Conservation (phyloP, 2,113 vertebrate genomes). For the Podiceps cristatus region DNA sequence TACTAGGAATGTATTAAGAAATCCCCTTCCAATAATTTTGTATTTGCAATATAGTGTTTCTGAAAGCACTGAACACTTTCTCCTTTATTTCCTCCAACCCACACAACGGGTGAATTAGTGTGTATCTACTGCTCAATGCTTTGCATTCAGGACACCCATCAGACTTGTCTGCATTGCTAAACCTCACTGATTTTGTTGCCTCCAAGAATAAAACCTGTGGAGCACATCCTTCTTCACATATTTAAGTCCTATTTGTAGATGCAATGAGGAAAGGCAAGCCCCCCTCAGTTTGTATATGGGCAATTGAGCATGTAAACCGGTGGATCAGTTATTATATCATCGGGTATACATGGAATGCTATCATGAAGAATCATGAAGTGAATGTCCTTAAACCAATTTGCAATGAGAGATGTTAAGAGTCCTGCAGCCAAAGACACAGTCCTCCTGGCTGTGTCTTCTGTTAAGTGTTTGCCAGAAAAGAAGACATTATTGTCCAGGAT, state of each 20-base stretch:
- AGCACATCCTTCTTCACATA: background rate
- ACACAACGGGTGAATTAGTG: background rate
- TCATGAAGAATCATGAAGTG: background rate
- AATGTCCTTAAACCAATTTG: background rate
- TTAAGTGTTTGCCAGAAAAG: background rate
- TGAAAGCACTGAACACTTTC: background rate
- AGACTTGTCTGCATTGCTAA: background rate
- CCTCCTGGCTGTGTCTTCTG: background rate
- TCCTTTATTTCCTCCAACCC: background rate
- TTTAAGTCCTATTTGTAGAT: background rate
- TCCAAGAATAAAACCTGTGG: background rate
- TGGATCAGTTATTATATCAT: background rate
- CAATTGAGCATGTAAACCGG: background rate
- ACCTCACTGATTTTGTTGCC: background rate
- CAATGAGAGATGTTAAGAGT: background rate
- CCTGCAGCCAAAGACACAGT: background rate
- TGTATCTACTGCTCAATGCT: background rate
- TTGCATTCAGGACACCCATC: background rate
- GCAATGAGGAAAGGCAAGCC: background rate
- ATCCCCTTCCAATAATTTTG: background rate
- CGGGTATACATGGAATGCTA: background rate
- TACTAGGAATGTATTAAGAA: slow-evolving; percentile 10
- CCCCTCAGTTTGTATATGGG: background rate
- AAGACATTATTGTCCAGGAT: background rate
- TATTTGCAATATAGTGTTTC: background rate